Percentiles rank a stretch among this genome's conserved stretches.
Evolutionary conservation across 35 echinoderm and acorn worm genomes (phyloP).

Genomic region (Apostichopus californicus): DNA sequence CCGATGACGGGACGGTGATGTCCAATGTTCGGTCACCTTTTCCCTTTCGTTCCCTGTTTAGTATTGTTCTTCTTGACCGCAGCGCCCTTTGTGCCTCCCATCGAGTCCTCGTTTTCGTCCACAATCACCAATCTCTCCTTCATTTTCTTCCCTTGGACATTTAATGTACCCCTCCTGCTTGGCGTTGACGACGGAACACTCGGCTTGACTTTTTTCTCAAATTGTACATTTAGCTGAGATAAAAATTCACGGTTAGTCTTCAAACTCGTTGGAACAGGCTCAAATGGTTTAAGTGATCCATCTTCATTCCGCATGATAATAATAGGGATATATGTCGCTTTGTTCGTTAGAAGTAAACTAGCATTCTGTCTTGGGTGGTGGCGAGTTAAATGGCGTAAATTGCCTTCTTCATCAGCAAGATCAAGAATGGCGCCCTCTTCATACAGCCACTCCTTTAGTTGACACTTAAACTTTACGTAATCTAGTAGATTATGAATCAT

Average conservation of each 20-base stretch:
- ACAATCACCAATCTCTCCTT: slow-evolving; percentile 19
- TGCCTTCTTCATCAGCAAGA: slow-evolving; percentile 45
- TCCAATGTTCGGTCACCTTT: neutral
- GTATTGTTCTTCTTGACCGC: neutral
- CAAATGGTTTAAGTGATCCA: neutral
- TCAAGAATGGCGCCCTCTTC: slow-evolving; percentile 14
- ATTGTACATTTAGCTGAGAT: slow-evolving; percentile 44
- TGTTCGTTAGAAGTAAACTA: slow-evolving; percentile 9
- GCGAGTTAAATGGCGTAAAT: slow-evolving; percentile 3
- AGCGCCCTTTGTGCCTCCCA: neutral
- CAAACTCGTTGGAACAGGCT: slow-evolving; percentile 31
- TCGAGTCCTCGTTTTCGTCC: slow-evolving; percentile 16
- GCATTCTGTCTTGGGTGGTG: slow-evolving; percentile 44
- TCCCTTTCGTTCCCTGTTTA: slow-evolving; percentile 1
- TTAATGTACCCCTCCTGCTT: slow-evolving; percentile 18
- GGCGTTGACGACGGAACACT: neutral
- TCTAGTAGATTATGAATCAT: slow-evolving; percentile 38
- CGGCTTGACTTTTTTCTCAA: slow-evolving; percentile 20
- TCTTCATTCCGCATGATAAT: slow-evolving; percentile 47
- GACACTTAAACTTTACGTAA: slow-evolving; percentile 29
- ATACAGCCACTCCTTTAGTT: neutral
- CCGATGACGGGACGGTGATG: neutral
- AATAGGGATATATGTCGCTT: slow-evolving; percentile 52
- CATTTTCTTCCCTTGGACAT: neutral
- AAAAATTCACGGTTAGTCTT: slow-evolving; percentile 31